Evolutionary conservation across 2,113 vertebrate species (phyloP), one percentile per base, ranked within the genome.

Genomic region (Etheostoma cragini): DNA sequence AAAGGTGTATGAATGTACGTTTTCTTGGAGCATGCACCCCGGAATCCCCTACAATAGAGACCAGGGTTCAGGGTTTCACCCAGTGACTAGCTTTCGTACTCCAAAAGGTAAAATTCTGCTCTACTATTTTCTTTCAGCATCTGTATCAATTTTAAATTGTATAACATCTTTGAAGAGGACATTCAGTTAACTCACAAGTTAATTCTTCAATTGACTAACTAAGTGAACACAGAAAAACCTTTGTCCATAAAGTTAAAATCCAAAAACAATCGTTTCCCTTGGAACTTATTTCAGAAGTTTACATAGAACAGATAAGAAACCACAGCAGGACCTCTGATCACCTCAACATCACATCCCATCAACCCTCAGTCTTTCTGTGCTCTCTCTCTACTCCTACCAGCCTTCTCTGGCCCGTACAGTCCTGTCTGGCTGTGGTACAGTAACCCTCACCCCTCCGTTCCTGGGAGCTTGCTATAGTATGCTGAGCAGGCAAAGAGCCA

Each of bases 401-500:
- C 70, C 64, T 80, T 47, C n/a, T 71, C 30, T 30, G 53, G 24
- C 38, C 16, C 26, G 54, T 45, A 76, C 12, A 57, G 70, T 76
- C 75, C 26, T 45, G 47, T 72, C 42, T 77, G 78, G 35, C 74
- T 66, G 49, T 49, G 52, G 71, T 72, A 70, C 57, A 84, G 62
- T 72, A 56, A 57, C 73, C 72, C 52, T 54, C 68, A 50, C 75
- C 75, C 78, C 74, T 58, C 47, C 60, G 56, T 52, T 33, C 68
- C 50, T 42, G 50, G 49, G 71, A 63, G 72, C 61, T 56, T 47
- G 72, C 64, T 54, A 67, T 33, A 72, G 54, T 54, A 22, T 67
- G 72, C 77, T n/a, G 52, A 68, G 17, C 21, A 16, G 83, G 77
- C 76, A 42, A 14, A 45, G 46, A 14, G 62, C 65, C 78, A 76